These are phyloP conservation scores for Epistrophella euchroma DNA, from an alignment of 2,888 invertebrate genomes.

Conservation along the genomic window DNA sequence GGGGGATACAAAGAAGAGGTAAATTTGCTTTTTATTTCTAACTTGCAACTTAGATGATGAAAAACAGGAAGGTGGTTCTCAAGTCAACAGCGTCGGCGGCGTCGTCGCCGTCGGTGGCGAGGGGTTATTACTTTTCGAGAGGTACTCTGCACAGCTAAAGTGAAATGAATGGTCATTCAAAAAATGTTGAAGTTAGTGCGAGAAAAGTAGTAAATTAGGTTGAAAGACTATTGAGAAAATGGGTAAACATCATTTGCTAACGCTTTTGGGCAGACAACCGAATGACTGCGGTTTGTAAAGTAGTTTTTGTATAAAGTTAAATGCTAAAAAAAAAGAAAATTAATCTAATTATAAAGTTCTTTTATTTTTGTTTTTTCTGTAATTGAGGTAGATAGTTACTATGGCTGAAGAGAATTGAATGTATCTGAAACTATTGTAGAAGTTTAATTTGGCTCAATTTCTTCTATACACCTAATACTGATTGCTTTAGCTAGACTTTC, in stretches of 20 bases:
- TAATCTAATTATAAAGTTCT: constrained; percentile 52
- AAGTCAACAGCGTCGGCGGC: constrained; percentile 2
- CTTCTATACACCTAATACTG: no score
- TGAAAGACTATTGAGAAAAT: constrained; percentile 71
- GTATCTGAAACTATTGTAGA: no score
- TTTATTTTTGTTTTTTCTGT: no score
- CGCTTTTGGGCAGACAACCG: constrained; percentile 58
- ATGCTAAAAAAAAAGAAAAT: constrained; percentile 35
- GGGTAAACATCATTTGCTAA: constrained; percentile 61
- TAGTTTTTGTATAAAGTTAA: constrained; percentile 16
- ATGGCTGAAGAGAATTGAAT: no score
- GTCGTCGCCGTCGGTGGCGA: background rate
- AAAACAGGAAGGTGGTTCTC: constrained; percentile 57
- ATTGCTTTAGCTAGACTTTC: no score
- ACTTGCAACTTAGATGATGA: constrained; percentile 41
- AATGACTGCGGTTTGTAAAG: constrained; percentile 53
- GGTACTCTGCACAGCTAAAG: constrained; percentile 61
- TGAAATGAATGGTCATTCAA: constrained; percentile 73
- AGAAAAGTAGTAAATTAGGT: constrained; percentile 73
- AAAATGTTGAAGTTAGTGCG: constrained; percentile 71
- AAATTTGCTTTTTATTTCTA: constrained; percentile 45
- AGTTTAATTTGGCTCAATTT: no score
- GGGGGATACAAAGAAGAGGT: constrained; percentile 17
- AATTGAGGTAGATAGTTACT: no score
- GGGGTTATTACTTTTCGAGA: constrained; percentile 73